Evolutionary conservation across 2,888 invertebrate species (phyloP), one percentile per base, ranked within the genome.

Genomic region (Brachypalpus laphriformis): DNA sequence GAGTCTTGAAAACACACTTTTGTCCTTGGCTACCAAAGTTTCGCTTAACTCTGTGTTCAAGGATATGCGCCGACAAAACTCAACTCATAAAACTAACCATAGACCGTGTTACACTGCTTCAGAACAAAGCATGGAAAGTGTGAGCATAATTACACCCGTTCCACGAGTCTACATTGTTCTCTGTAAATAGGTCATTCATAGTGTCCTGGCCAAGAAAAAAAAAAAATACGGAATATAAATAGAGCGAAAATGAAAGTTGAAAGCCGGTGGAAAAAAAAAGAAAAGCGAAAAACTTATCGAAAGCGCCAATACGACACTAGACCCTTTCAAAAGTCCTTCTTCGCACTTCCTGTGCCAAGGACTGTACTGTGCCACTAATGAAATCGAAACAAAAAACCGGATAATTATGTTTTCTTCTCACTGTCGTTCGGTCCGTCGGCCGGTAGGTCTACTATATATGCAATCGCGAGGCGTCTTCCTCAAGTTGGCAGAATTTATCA

Each of bases 331-430:
- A 56, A 56, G 34, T 34, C 34, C 3, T 28, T 49, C 37, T n/a
- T 8, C 14, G 71, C 49, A 42, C 42, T 40, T 72, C 63, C 61
- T 14, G 71, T 9, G 11, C 25, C 25, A 20, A 34, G 20, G 31
- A n/a, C 28, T 25, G 28, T 51, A 3, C 31, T 18, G 51, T 28
- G 9, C 51, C 5, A 18, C 37, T 71, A 49, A 72, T 42, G 42
- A 63, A 54, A 61, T 49, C 61, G 22, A 51, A 61, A 31, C 9
- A 34, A 16, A 22, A 40, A 40, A 18, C n/a, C 54, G 72, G 72
- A 61, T 61, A 72, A 63, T 72, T 72, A 72, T 51, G 51, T 31
- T 61, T 40, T 51, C 40, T 61, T 51, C 28, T 25, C 40, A 6
- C 16, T 3, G 16, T 16, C n/a, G 8, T 14, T 6, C 1, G 54